These are phyloP conservation scores for Palythoa grandis DNA, from an alignment of 92 coral and sea anemone species.

Conservation along the genomic window DNA sequence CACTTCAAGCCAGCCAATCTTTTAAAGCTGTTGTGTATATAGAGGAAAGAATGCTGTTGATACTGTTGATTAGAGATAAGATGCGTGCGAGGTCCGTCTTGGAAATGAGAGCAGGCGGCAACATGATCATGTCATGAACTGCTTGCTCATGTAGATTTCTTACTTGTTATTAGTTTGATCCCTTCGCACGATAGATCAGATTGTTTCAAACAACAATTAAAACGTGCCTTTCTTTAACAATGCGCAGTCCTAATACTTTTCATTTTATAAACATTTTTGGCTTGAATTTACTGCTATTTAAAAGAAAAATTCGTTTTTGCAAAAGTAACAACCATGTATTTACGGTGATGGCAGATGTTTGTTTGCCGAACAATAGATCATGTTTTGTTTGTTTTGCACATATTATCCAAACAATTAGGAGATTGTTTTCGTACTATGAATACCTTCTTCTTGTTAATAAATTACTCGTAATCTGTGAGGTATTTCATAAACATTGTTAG, in stretches of 20 bases:
- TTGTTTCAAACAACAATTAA: background rate
- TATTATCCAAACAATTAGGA: slow-evolving; percentile 18
- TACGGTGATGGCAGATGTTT: slow-evolving; percentile 26
- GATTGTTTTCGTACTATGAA: slow-evolving; percentile 4
- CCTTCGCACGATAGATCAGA: background rate
- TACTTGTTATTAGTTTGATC: background rate
- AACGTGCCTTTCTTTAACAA: too few relatives aligned
- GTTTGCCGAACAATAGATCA: slow-evolving; percentile 30
- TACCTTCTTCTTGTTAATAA: background rate
- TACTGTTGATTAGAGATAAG: slow-evolving; percentile 24
- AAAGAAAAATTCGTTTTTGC: too few relatives aligned
- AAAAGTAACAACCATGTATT: background rate
- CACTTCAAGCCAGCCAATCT: slow-evolving; percentile 21
- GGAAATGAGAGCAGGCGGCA: background rate
- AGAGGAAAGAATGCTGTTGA: slow-evolving; percentile 2
- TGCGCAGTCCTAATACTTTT: background rate
- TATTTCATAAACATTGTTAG: background rate
- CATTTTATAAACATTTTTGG: background rate
- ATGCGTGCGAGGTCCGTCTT: background rate
- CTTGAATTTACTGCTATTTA: too few relatives aligned
- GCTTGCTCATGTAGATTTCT: background rate
- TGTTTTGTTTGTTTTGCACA: slow-evolving; percentile 11
- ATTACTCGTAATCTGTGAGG: background rate
- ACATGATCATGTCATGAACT: background rate
- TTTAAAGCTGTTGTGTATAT: slow-evolving; percentile 6